Conservation (phyloP, 2,888 invertebrate genomes). For the Papilio demoleus region DNA sequence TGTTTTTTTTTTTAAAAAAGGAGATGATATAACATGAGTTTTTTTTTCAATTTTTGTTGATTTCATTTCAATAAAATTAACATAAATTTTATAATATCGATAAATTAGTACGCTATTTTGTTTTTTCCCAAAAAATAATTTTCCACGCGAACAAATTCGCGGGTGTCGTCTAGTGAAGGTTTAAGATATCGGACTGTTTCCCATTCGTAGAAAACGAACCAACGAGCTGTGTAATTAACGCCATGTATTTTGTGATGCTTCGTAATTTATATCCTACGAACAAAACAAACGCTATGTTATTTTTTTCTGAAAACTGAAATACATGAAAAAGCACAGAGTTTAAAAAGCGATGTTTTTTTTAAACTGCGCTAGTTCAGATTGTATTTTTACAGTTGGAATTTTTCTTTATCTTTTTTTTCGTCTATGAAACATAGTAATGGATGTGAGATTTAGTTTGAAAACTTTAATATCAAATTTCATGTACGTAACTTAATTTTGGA, state of each 20-base stretch:
- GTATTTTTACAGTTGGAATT: conserved; percentile 1
- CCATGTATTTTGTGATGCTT: conserved; percentile 34
- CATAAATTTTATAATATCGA: too few relatives aligned
- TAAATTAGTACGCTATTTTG: not conserved
- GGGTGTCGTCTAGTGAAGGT: not conserved
- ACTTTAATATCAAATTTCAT: too few relatives aligned
- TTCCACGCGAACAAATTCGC: not conserved
- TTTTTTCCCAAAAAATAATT: not conserved
- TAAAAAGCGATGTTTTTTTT: conserved; percentile 2
- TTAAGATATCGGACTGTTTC: conserved; percentile 7
- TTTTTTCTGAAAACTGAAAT: conserved; percentile 18
- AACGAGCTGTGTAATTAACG: conserved; percentile 37
- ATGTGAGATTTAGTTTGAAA: not conserved
- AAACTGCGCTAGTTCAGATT: conserved; percentile 5
- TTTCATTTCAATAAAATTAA: too few relatives aligned
- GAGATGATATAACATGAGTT: too few relatives aligned
- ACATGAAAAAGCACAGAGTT: conserved; percentile 2
- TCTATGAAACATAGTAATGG: not conserved
- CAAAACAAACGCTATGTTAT: conserved; percentile 28
- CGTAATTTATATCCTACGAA: conserved; percentile 36
- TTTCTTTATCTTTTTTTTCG: too few relatives aligned
- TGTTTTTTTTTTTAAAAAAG: too few relatives aligned
- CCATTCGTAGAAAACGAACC: conserved; percentile 20
- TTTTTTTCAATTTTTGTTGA: too few relatives aligned
- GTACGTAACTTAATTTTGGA: too few relatives aligned